Percentiles rank a stretch among this genome's conserved stretches.
Conservation (phyloP, 2,888 invertebrate species). For the Mechanitis mazaeus region DNA sequence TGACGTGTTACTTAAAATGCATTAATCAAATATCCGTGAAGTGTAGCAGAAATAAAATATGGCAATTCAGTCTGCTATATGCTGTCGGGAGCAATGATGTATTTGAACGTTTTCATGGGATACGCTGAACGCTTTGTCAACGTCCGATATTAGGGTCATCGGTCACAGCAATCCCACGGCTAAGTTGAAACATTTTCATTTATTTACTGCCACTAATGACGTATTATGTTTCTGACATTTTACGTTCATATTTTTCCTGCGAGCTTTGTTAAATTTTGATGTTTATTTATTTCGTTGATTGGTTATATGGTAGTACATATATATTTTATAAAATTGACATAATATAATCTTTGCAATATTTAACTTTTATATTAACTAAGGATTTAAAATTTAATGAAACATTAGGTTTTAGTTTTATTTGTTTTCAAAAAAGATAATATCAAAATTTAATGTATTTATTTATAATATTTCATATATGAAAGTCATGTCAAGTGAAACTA, state of each 20-base stretch:
- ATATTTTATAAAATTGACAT: too few relatives aligned
- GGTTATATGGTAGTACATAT: too few relatives aligned
- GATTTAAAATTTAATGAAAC: too few relatives aligned
- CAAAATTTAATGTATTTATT: too few relatives aligned
- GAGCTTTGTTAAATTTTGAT: not conserved
- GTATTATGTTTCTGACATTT: constrained; percentile 20
- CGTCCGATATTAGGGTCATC: constrained; percentile 70
- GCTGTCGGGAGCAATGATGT: constrained; percentile 71
- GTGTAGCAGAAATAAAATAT: constrained; percentile 72
- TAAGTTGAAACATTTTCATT: constrained; percentile 29
- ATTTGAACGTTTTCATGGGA: constrained; percentile 74
- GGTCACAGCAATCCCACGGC: constrained; percentile 44
- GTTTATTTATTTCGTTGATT: not conserved
- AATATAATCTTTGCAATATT: too few relatives aligned
- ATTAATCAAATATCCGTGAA: constrained; percentile 69
- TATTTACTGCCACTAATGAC: constrained; percentile 26
- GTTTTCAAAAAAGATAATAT: not conserved
- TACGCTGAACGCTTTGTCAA: constrained; percentile 71
- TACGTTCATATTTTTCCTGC: not conserved
- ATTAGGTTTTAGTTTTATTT: constrained; percentile 10
- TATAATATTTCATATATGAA: too few relatives aligned
- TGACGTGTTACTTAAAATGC: constrained; percentile 39
- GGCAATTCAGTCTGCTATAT: constrained; percentile 64
- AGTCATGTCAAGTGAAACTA: not conserved
- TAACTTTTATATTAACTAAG: too few relatives aligned